Conservation (phyloP, 2,113 vertebrate genomes). For the Burhinus bistriatus region DNA sequence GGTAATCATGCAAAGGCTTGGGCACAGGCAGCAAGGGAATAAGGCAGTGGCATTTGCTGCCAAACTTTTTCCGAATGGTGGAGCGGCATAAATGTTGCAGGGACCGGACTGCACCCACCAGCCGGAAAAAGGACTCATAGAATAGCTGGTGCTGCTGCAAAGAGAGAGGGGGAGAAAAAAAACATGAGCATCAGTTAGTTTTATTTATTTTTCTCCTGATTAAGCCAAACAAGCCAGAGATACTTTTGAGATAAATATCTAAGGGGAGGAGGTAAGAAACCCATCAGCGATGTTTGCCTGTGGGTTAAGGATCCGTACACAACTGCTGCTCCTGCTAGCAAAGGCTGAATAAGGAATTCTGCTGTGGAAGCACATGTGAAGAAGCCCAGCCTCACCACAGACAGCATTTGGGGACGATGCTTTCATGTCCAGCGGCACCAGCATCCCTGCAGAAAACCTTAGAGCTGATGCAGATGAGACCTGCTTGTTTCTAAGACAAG, state of each 20-base stretch:
- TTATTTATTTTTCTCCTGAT: accelerated
- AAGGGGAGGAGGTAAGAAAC: neutral
- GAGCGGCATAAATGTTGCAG: constrained; percentile 75
- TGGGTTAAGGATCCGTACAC: accelerated
- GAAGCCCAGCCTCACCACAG: accelerated
- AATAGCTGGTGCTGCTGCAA: constrained; percentile 71
- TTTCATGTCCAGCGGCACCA: neutral
- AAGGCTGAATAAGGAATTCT: neutral
- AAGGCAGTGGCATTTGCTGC: constrained; percentile 57
- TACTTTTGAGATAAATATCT: neutral
- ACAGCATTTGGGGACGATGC: accelerated
- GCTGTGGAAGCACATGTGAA: accelerated
- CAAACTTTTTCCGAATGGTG: constrained; percentile 8
- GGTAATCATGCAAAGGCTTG: constrained; percentile 44
- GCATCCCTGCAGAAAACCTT: neutral
- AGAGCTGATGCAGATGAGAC: accelerated
- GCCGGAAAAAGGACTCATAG: constrained; percentile 68
- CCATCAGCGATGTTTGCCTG: accelerated
- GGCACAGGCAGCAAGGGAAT: constrained; percentile 74
- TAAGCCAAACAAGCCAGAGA: neutral
- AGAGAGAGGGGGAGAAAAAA: neutral
- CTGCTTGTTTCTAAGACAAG: accelerated
- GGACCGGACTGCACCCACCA: constrained; percentile 33
- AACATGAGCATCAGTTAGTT: accelerated
- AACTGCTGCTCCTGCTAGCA: accelerated